A percentile compares a stretch with the other conserved stretches of the same genome.
Evolutionary conservation across 2,888 invertebrate species (phyloP).

Genomic region (Calliopum simillimum): DNA sequence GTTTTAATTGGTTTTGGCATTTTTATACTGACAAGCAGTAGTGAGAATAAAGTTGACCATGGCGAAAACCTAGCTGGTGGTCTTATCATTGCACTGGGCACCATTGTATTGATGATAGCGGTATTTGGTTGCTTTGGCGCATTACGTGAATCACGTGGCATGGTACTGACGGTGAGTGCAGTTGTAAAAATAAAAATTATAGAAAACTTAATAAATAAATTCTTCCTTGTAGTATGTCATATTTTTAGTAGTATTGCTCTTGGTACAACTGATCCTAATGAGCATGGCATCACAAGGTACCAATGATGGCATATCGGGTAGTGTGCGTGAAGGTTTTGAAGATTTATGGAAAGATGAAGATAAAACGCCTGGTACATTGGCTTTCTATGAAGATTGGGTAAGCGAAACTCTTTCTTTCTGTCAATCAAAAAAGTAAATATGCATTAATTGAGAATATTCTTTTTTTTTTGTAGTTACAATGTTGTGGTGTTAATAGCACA

Average conservation of each 20-base stretch:
- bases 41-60: constrained; percentile 56
- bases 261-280: constrained; percentile 56
- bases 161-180: constrained; percentile 17
- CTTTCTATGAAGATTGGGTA: constrained; percentile 59
- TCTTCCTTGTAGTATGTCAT: constrained; percentile 51
- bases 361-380: constrained; percentile 54
- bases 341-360: constrained; percentile 55
- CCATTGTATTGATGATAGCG: constrained; percentile 53
- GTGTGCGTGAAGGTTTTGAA: constrained; percentile 58
- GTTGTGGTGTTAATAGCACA: constrained; percentile 59
- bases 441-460: not conserved
- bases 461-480: constrained; percentile 49
- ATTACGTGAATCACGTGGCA: constrained; percentile 55
- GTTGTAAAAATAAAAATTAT: not conserved
- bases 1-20: constrained; percentile 58
- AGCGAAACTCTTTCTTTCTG: not conserved
- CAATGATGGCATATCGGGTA: constrained; percentile 58
- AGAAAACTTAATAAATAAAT: not conserved
- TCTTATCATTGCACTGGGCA: constrained; percentile 57
- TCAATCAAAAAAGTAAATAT: not conserved
- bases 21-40: constrained; percentile 57
- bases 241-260: constrained; percentile 51
- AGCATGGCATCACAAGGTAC: constrained; percentile 62
- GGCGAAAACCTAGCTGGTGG: constrained; percentile 60
- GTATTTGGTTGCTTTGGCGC: constrained; percentile 60